Base-by-base conservation (phyloP, 2,113 vertebrate genomes). In the Thalassoma bifasciatum region DNA sequence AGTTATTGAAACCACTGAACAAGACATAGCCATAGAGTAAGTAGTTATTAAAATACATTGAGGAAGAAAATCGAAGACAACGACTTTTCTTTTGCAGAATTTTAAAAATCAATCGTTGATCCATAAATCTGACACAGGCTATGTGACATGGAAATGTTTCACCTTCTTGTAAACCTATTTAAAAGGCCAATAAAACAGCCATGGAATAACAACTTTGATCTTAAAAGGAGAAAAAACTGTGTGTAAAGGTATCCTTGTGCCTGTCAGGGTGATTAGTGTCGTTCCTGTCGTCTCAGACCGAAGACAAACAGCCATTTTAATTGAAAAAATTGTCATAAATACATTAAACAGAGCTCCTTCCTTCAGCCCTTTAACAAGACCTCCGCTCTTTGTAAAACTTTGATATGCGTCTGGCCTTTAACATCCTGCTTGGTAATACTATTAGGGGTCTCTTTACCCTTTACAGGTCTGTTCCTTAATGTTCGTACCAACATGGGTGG, bases 401-500 rank as follows among this genome's bases (percentile, higher is more conserved):
- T 72, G 77, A 82, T 85, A 66, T 81, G 75, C 61, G 10, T 72
- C 80, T 90, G 87, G 84, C 91, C 87, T 91, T 92, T 92, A 81
- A 57, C 66, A 17, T 61, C 47, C 68, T 30, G n/a, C 24, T 7
- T 72, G 86, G 84, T 85, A 87, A 90, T 86, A 75, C 75, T 79
- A 86, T 82, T 80, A 85, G 50, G 57, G 58, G n/a, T 77, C 70
- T 72, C 75, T 79, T 83, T 90, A 87, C 82, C 89, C 89, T 92
- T 91, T 87, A 71, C 74, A 67, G 73, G 71, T 68, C 64, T 64
- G 30, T 74, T 72, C 75, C 60, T 67, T 87, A 82, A 89, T 80
- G 82, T 71, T 83, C 84, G 89, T 76, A 79, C 72, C 77, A 69
- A 84, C 54, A 67, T 84, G 86, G 85, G 77, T 88, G 34, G 58